These are phyloP conservation scores for Tetramorium bicarinatum DNA, from an alignment of 2,888 invertebrate species.

Conservation along the genomic window DNA sequence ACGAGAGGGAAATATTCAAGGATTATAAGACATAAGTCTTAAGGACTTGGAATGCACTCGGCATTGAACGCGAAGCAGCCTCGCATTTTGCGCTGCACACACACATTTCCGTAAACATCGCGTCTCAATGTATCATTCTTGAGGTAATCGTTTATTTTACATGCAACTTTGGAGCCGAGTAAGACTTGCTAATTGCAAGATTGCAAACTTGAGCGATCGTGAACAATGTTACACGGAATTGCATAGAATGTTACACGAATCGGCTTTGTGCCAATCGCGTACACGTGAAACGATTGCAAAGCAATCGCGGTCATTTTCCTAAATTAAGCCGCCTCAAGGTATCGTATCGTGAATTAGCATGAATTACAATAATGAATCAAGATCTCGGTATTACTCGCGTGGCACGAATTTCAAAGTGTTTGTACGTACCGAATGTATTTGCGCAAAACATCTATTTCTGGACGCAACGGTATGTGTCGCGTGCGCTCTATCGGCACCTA, in stretches of 20 bases:
- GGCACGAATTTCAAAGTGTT: background rate
- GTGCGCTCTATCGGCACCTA: conserved; percentile 30
- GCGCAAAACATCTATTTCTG: conserved; percentile 1
- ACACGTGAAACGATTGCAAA: conserved; percentile 32
- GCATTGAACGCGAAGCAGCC: conserved; percentile 64
- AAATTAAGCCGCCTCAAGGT: background rate
- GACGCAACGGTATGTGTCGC: conserved; percentile 21
- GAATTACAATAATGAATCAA: background rate
- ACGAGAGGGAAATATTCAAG: conserved; percentile 4
- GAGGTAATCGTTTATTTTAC: conserved; percentile 22
- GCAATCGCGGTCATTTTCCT: background rate
- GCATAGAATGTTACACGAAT: background rate
- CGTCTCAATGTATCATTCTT: conserved; percentile 13
- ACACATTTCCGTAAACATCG: conserved; percentile 72
- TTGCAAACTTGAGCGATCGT: background rate
- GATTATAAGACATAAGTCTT: conserved; percentile 37
- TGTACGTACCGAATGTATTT: background rate
- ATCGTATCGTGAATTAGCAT: background rate
- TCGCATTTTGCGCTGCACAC: conserved; percentile 44
- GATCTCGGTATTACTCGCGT: background rate
- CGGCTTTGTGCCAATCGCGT: background rate
- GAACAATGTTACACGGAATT: background rate
- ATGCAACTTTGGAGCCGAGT: conserved; percentile 34
- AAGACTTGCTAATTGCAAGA: conserved; percentile 15
- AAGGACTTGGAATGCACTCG: conserved; percentile 48